A percentile compares a stretch with the other conserved stretches of the same genome.
Conservation (phyloP, 2,797 vertebrate species). For the Tamandua tetradactyla region DNA sequence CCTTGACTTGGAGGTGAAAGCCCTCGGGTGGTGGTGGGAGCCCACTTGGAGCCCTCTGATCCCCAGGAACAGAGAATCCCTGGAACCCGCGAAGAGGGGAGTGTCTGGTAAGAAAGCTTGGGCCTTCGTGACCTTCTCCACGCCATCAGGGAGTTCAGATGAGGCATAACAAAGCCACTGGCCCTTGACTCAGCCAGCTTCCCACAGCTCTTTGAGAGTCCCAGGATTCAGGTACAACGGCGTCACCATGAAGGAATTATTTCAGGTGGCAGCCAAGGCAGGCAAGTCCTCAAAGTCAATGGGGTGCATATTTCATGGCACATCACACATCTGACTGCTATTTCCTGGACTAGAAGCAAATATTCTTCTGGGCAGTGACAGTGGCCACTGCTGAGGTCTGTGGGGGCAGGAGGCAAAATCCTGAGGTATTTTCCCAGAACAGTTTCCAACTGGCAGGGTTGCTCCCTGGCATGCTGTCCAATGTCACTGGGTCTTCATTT, state of each 20-base stretch:
- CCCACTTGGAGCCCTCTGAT: neutral
- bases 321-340: neutral
- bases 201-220: neutral
- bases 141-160: neutral
- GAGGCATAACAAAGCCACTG: neutral
- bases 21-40: neutral
- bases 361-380: neutral
- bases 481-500: neutral
- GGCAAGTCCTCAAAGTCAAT: neutral
- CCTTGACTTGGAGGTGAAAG: neutral
- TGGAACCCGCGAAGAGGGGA: neutral
- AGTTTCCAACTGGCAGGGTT: neutral
- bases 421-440: neutral
- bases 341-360: neutral
- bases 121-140: neutral
- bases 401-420: neutral
- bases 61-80: neutral
- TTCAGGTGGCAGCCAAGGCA: neutral
- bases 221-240: neutral
- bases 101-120: neutral
- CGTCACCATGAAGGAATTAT: neutral
- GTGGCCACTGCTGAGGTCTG: neutral
- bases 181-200: neutral
- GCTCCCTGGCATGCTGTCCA: neutral
- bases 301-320: neutral